phyloP scores from a whole-genome alignment of 2,888 invertebrate species.

The Aphodius granarius region DNA sequence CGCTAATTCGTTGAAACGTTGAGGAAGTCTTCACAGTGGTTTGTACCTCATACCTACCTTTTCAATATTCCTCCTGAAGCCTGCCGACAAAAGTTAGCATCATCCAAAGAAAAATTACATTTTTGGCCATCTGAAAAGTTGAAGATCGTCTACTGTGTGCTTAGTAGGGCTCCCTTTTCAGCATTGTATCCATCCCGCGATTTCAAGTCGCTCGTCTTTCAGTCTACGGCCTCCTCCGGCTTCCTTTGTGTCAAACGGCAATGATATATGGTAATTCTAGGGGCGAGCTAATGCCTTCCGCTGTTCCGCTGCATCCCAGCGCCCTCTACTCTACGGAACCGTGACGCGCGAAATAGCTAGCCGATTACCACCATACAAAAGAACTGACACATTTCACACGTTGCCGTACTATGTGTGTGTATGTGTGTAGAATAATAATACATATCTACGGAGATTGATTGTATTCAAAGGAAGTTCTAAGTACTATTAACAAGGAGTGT shows the following conservation, averaged over 20 bases:
- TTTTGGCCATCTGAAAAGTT: too few relatives aligned
- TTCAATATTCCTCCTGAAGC: too few relatives aligned
- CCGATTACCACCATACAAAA: neutral
- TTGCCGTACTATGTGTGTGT: neutral
- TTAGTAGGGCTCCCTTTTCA: neutral
- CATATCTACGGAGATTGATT: neutral
- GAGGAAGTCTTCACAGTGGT: too few relatives aligned
- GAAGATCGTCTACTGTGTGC: neutral
- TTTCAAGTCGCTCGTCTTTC: neutral
- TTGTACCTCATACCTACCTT: too few relatives aligned
- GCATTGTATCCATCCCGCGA: neutral
- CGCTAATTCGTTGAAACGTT: conserved; percentile 3
- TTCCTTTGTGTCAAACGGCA: conserved; percentile 14
- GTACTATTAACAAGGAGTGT: neutral
- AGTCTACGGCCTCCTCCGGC: neutral
- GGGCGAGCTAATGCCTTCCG: neutral
- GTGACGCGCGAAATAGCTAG: neutral
- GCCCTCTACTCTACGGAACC: neutral
- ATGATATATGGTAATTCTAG: conserved; percentile 14
- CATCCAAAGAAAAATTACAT: too few relatives aligned
- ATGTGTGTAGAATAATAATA: neutral
- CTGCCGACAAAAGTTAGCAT: too few relatives aligned
- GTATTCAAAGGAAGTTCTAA: neutral
- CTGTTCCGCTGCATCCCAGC: neutral
- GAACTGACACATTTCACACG: neutral